Evolutionary conservation across 1,140 invertebrate species (phyloP).

Genomic region (Scaptomyza pallida): DNA sequence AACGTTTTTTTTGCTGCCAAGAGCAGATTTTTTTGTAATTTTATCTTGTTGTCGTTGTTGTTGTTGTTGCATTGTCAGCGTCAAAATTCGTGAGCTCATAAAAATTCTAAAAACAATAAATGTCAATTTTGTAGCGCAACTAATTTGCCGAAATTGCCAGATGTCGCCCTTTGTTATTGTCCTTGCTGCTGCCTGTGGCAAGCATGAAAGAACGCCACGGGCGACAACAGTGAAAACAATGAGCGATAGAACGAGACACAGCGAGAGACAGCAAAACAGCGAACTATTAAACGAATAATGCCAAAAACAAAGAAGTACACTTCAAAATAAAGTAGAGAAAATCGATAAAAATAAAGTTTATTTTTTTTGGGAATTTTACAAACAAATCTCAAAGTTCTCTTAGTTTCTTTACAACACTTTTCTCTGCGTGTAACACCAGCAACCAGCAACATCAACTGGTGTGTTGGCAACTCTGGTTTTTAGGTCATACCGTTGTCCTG

Average conservation of each 20-base stretch:
- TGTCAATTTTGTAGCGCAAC: constrained; percentile 67
- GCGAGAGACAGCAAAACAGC: neutral
- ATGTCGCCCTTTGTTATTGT: neutral
- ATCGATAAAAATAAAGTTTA: neutral
- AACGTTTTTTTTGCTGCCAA: neutral
- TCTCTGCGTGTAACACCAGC: no score
- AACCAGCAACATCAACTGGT: no score
- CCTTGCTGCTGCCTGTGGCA: constrained; percentile 21
- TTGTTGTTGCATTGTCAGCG: constrained; percentile 4
- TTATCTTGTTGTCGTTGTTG: neutral
- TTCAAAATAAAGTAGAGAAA: neutral
- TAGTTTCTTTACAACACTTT: no score
- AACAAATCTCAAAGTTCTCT: no score
- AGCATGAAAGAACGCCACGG: constrained; percentile 26
- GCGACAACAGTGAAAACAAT: constrained; percentile 8
- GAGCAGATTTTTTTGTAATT: constrained; percentile 30
- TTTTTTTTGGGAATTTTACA: no score
- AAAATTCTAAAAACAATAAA: constrained; percentile 75
- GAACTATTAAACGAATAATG: neutral
- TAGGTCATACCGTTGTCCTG: neutral
- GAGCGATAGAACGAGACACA: neutral
- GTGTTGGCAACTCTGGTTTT: constrained; percentile 1
- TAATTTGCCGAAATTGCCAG: constrained; percentile 48
- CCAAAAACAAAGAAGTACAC: neutral
- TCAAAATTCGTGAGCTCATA: constrained; percentile 41